Evolutionary conservation across 2,888 invertebrate genomes (phyloP).

Genomic region (Dynastes hyllus): DNA sequence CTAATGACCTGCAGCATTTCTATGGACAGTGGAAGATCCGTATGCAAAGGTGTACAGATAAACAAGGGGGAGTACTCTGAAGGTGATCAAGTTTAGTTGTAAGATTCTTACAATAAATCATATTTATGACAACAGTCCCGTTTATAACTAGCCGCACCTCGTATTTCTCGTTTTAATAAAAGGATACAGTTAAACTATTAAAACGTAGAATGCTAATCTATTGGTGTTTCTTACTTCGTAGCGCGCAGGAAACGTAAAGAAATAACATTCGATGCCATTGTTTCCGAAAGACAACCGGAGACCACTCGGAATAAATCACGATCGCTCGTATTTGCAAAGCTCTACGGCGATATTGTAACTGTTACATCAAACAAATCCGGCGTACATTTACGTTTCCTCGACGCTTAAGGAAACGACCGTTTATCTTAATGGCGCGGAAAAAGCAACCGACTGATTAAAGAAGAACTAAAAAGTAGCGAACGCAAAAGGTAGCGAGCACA

Average conservation of each 20-base stretch:
- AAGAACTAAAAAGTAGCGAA: background rate
- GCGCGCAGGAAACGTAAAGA: background rate
- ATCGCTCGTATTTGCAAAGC: background rate
- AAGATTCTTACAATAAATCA: no score
- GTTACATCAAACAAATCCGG: slow-evolving; percentile 17
- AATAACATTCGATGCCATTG: background rate
- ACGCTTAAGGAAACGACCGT: slow-evolving; percentile 9
- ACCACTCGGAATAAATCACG: background rate
- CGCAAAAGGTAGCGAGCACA: background rate
- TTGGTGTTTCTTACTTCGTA: background rate
- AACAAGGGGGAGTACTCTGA: no score
- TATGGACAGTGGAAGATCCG: no score
- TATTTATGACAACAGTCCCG: no score
- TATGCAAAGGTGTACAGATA: no score
- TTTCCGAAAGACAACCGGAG: background rate
- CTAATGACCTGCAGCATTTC: no score
- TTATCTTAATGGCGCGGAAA: slow-evolving; percentile 21
- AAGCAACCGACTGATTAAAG: background rate
- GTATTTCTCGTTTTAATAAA: background rate
- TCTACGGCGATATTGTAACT: slow-evolving; percentile 21
- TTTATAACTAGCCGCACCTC: no score
- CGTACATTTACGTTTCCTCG: background rate
- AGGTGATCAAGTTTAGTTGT: no score
- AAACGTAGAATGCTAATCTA: background rate
- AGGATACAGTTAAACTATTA: background rate